Conservation (phyloP, 2,797 vertebrate genomes). For the Gila robusta region DNA sequence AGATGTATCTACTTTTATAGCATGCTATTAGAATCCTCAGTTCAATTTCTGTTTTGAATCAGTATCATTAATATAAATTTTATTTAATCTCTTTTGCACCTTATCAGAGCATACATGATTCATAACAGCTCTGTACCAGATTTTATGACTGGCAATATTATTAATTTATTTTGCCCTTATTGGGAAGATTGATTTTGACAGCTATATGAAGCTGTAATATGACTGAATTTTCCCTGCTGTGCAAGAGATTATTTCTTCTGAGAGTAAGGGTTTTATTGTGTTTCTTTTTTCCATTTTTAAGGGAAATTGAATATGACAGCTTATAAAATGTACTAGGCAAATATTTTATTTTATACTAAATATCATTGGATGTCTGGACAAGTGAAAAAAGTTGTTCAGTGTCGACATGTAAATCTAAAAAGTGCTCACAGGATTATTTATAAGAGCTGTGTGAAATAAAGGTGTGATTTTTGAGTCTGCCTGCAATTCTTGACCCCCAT, state of each 20-base stretch:
- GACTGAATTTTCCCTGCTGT: slow-evolving; percentile 5
- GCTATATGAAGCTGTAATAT: slow-evolving; percentile 38
- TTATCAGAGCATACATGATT: neutral
- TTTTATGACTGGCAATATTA: slow-evolving; percentile 1
- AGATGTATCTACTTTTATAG: neutral
- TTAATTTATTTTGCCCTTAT: slow-evolving; percentile 14
- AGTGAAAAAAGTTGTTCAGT: slow-evolving; percentile 9
- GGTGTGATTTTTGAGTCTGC: slow-evolving; percentile 26
- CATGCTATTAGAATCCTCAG: neutral
- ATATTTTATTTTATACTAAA: slow-evolving; percentile 43
- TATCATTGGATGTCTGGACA: slow-evolving; percentile 44
- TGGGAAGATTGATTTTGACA: slow-evolving; percentile 42
- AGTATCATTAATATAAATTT: neutral
- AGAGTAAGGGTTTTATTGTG: slow-evolving; percentile 3
- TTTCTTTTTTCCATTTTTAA: slow-evolving; percentile 58
- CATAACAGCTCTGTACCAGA: neutral
- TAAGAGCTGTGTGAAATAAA: slow-evolving; percentile 12
- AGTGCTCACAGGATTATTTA: slow-evolving; percentile 2
- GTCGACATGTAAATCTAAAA: neutral
- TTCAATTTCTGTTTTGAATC: neutral
- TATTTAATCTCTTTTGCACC: neutral
- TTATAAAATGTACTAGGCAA: slow-evolving; percentile 42
- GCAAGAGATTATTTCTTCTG: slow-evolving; percentile 6
- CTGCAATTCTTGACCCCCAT: neutral
- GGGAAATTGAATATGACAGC: slow-evolving; percentile 57